Base-by-base conservation (phyloP, 2,888 invertebrate species). In the Eilema depressum region DNA sequence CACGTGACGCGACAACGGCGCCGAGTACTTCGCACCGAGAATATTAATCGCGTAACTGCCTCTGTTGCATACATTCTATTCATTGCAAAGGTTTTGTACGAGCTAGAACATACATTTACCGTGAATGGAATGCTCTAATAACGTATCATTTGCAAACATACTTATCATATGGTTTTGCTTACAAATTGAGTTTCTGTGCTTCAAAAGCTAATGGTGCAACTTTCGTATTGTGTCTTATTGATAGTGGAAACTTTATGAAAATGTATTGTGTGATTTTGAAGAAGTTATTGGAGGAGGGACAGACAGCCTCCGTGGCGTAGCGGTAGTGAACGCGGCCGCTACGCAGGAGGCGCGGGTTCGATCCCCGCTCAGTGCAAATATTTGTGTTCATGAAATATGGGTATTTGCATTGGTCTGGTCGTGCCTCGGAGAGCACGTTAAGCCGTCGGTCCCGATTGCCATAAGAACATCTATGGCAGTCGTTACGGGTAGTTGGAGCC, bases 11-110 rank as follows among this genome's bases (percentile, higher is more conserved):
- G 76, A 26, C 60, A 70, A 53, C 69, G 81, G 78, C 81, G 82
- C 78, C 81, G 71, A 69, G 82, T 79, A 79, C 79, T 76, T 78
- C 80, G 80, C 77, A 71, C 62, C 66, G 59, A 62, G 84, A 84
- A 84, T 84, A 84, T 79, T 84, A 83, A 84, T 68, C 77, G 69
- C 63, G 64, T 75, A 76, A 80, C 79, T 73, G 74, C 73, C 74
- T 69, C 70, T 69, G 68, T 70, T 80, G 80, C 74, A 80, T 79
- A 59, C 41, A 60, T 47, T 28, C 26, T 61, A n/a, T 30, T 61
- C 10, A 61, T 20, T 8, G 53, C 28, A 61, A 26, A 23, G 37
- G 37, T 30, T 20, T 53, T 1, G 26, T 41, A 12, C 25, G 25
- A 59, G 59, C 25, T 26, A 59, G 17, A 59, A 25, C 7, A 25